Conservation (phyloP, 2,888 invertebrate genomes). For the Lasioglossum morio region DNA sequence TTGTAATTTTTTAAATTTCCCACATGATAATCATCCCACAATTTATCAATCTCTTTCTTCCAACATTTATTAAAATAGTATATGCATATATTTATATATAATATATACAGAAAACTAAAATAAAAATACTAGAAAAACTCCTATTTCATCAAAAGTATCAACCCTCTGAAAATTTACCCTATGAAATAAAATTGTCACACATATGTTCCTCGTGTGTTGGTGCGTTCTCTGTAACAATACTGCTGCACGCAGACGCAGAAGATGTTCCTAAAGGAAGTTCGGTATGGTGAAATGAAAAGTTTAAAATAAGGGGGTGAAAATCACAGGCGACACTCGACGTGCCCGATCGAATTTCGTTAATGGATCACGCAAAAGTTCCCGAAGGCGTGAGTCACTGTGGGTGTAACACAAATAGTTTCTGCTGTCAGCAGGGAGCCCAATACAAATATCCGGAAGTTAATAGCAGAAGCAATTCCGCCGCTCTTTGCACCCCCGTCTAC, state of each 20-base stretch:
- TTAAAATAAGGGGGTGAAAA: conserved; percentile 19
- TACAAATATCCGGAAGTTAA: conserved; percentile 70
- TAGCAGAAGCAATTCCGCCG: conserved; percentile 50
- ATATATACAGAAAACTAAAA: no score
- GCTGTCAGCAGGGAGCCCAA: conserved; percentile 63
- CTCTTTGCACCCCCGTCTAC: conserved; percentile 23
- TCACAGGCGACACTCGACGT: conserved; percentile 4
- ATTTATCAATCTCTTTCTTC: no score
- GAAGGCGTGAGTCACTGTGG: conserved; percentile 62
- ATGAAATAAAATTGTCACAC: not conserved
- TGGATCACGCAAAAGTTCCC: conserved; percentile 69
- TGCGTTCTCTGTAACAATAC: not conserved
- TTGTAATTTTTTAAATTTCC: no score
- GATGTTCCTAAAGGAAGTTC: not conserved
- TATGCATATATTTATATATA: no score
- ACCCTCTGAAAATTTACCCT: not conserved
- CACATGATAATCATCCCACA: no score
- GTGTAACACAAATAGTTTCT: conserved; percentile 55
- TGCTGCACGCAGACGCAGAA: not conserved
- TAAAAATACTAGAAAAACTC: no score
- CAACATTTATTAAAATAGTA: no score
- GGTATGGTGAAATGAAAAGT: not conserved
- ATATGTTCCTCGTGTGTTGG: not conserved
- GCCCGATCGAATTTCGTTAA: conserved; percentile 67
- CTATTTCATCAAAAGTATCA: no score